Evolutionary conservation across 30 jellyfish, hydroid and myxozoan species (phyloP), one percentile per base, ranked within the genome.

Genomic region (Calvadosia cruxmelitensis): DNA sequence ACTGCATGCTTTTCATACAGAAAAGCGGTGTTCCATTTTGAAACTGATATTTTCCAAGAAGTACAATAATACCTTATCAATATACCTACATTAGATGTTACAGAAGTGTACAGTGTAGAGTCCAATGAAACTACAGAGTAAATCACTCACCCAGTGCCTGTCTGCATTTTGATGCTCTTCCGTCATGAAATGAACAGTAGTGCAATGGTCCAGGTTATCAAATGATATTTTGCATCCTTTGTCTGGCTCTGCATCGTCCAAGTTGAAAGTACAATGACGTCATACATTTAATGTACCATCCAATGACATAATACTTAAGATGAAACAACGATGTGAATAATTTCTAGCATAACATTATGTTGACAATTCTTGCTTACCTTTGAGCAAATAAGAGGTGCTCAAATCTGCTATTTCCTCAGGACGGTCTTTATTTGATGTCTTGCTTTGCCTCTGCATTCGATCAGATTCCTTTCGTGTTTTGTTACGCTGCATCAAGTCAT

Each of bases 111-210:
- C n/a, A n/a, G n/a, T n/a, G n/a, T n/a, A n/a, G n/a, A n/a, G n/a
- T n/a, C n/a, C n/a, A n/a, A n/a, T n/a, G n/a, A n/a, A n/a, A n/a
- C n/a, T n/a, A n/a, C n/a, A n/a, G n/a, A n/a, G n/a, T n/a, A n/a
- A n/a, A n/a, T n/a, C n/a, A n/a, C n/a, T n/a, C n/a, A 67, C 77
- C 77, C 77, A 67, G 36, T 67, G 77, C 66, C 36, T 30, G 36
- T 67, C 77, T 34, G 64, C 33, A 67, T 67, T 67, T 30, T 67
- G 77, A 36, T 67, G 77, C 77, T 26, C 36, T 27, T 67, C 77
- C 36, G 77, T 67, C 77, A 67, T 67, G 31, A 25, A 32, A 30
- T 67, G 77, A 15, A 67, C 77, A 20, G 34, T 36, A 26, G 77
- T 67, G n/a, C 63, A n/a, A 32, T 27, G 36, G 5, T 67, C 77